phyloP scores from a whole-genome alignment of 2,113 vertebrate genomes.

The Cyprinus carpio region DNA sequence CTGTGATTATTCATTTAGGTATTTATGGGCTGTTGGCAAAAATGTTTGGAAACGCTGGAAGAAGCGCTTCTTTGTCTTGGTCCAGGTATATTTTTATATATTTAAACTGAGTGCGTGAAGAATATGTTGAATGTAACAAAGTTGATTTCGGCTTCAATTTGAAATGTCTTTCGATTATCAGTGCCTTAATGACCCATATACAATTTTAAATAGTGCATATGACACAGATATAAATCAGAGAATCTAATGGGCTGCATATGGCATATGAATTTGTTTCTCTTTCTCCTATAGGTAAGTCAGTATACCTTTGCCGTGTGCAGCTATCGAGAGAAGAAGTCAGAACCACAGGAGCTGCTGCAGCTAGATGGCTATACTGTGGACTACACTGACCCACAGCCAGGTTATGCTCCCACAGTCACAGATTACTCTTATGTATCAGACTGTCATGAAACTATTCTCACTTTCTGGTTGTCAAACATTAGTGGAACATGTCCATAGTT shows the following conservation, averaged over 20 bases:
- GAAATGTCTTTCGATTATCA: neutral
- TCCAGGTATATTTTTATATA: slow-evolving; percentile 82
- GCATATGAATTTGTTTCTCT: slow-evolving; percentile 17
- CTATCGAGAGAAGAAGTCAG: slow-evolving; percentile 98
- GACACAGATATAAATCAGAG: neutral
- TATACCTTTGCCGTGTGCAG: slow-evolving; percentile 99
- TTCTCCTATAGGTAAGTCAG: slow-evolving; percentile 89
- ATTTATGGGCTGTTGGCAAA: slow-evolving; percentile 99
- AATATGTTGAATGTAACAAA: too few species aligned
- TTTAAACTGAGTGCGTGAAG: neutral
- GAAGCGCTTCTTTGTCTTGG: slow-evolving; percentile 98
- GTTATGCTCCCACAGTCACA: slow-evolving; percentile 65
- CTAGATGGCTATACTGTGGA: slow-evolving; percentile 98
- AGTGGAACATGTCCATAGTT: neutral
- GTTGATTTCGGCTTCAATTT: too few species aligned
- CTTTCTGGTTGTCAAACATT: neutral
- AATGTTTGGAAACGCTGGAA: slow-evolving; percentile 99
- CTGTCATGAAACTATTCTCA: neutral
- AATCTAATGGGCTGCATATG: neutral
- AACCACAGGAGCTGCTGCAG: slow-evolving; percentile 96
- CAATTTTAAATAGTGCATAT: neutral
- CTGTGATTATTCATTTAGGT: slow-evolving; percentile 75
- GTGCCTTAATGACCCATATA: neutral
- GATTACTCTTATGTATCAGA: neutral
- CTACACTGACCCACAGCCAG: slow-evolving; percentile 98